These are phyloP conservation scores for Ptiloglossa arizonensis DNA, from an alignment of 1,140 invertebrate species.

Conservation along the genomic window DNA sequence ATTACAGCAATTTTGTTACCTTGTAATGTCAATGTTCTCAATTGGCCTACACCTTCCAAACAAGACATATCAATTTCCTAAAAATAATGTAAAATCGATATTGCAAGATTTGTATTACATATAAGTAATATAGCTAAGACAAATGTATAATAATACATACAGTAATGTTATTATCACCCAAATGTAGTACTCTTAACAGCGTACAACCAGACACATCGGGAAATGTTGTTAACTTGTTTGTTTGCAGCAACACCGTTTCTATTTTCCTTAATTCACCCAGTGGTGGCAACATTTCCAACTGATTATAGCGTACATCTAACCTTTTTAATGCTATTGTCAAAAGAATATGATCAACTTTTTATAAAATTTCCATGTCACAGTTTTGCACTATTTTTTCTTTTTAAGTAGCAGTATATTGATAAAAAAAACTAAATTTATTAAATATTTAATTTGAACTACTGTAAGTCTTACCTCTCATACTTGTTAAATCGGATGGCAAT, in stretches of 20 bases:
- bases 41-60: constrained; percentile 86
- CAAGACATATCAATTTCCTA: constrained; percentile 86
- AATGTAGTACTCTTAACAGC: constrained; percentile 87
- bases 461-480: constrained; percentile 80
- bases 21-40: constrained; percentile 89
- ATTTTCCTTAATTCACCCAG: constrained; percentile 91
- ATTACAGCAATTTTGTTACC: constrained; percentile 88
- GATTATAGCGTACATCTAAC: constrained; percentile 84
- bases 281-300: constrained; percentile 85
- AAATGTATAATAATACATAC: constrained; percentile 77
- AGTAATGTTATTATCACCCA: constrained; percentile 90
- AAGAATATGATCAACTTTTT: constrained; percentile 10
- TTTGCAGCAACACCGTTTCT: constrained; percentile 90
- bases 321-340: constrained; percentile 80
- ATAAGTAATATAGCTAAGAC: background rate
- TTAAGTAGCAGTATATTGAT: no score
- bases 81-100: constrained; percentile 51
- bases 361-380: constrained; percentile 6
- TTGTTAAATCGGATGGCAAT: constrained; percentile 84
- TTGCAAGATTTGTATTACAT: constrained; percentile 14
- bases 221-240: constrained; percentile 87
- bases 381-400: constrained; percentile 2
- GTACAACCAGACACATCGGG: constrained; percentile 87
- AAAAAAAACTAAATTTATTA: no score
- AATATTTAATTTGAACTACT: no score